phyloP scores from a whole-genome alignment of 2,113 vertebrate genomes.

The Ondatra zibethicus region DNA sequence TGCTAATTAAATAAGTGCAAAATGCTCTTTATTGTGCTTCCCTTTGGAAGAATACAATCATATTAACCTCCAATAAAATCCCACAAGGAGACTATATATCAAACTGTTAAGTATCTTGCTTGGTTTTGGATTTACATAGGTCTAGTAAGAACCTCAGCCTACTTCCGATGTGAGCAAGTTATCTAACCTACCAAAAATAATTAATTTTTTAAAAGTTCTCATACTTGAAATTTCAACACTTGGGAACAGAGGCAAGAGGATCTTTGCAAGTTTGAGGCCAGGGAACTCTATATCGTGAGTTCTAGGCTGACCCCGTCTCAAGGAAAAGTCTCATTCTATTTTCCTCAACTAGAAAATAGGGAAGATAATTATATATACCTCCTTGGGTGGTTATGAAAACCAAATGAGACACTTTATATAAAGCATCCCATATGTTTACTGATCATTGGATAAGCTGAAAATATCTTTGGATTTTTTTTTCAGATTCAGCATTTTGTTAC shows the following conservation, averaged over 20 bases:
- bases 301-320: not conserved
- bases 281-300: not conserved
- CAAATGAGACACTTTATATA: not conserved
- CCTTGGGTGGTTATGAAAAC: not conserved
- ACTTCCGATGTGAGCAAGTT: constrained; percentile 15
- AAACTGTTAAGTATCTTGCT: constrained; percentile 22
- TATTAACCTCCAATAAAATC: constrained; percentile 65
- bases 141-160: not conserved
- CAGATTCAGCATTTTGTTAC: constrained; percentile 21
- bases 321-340: not conserved
- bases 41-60: constrained; percentile 55
- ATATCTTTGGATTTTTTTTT: not conserved
- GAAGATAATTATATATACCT: not conserved
- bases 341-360: not conserved
- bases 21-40: constrained; percentile 41
- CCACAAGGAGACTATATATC: constrained; percentile 33
- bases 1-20: constrained; percentile 34
- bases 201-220: not conserved
- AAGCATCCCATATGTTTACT: not conserved
- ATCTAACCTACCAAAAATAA: constrained; percentile 32
- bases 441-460: not conserved
- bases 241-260: not conserved
- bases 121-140: constrained; percentile 20
- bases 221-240: not conserved
- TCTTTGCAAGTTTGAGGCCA: not conserved